phyloP scores from a whole-genome alignment of 2,888 invertebrate genomes.

The Gerris lacustris region DNA sequence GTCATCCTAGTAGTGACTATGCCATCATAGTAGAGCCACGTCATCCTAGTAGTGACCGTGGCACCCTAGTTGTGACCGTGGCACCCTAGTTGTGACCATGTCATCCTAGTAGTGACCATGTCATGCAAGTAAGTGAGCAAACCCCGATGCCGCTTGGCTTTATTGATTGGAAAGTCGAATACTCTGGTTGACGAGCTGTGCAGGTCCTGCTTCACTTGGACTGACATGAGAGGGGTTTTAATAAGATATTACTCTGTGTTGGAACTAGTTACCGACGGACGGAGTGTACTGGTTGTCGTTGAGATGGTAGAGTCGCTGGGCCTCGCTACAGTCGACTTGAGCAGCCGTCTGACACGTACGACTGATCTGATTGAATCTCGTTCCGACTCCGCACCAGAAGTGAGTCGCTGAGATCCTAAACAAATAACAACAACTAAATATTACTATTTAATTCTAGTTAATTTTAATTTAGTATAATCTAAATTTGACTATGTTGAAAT shows the following conservation, averaged over 20 bases:
- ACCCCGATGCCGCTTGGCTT: no score
- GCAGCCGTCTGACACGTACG: slow-evolving; percentile 34
- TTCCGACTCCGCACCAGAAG: slow-evolving; percentile 34
- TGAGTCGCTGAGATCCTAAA: slow-evolving; percentile 34
- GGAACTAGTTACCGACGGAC: slow-evolving; percentile 16
- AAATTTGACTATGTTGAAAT: not conserved
- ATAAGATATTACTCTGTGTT: not conserved
- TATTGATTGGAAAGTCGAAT: no score
- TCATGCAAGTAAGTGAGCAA: no score
- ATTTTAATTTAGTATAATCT: not conserved
- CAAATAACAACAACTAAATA: slow-evolving; percentile 1
- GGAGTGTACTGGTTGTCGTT: slow-evolving; percentile 29
- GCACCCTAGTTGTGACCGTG: no score
- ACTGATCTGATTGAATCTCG: slow-evolving; percentile 35
- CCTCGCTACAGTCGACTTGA: slow-evolving; percentile 32
- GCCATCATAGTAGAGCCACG: no score
- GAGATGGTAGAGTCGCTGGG: slow-evolving; percentile 33
- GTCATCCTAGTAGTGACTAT: no score
- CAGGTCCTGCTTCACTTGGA: no score
- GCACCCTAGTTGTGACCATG: no score
- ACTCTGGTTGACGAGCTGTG: no score
- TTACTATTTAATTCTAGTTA: not conserved
- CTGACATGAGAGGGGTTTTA: no score
- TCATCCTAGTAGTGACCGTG: no score
- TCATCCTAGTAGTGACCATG: no score